A percentile compares a stretch with the other conserved stretches of the same genome.
phyloP scores from a whole-genome alignment of 2,797 vertebrate genomes.

The Sebastes kiyomatsui region DNA sequence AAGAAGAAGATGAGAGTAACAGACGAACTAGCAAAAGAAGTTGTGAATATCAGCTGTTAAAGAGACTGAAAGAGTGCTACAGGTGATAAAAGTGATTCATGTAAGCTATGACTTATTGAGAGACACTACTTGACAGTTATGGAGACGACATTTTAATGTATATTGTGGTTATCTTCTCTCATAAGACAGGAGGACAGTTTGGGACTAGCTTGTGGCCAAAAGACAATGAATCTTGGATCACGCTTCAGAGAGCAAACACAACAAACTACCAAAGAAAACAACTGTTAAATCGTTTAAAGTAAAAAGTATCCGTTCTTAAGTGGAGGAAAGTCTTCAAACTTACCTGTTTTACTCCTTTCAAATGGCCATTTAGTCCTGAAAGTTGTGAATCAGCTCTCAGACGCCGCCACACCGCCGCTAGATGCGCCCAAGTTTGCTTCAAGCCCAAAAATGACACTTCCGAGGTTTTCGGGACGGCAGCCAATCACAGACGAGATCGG shows the following conservation, averaged over 20 bases:
- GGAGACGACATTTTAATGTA: not conserved
- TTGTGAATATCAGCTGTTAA: not conserved
- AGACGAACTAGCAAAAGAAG: not conserved
- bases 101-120: not conserved
- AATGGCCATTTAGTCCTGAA: slow-evolving; percentile 45
- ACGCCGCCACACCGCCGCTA: slow-evolving; percentile 20
- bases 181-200: not conserved
- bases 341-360: slow-evolving; percentile 59
- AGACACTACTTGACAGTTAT: not conserved
- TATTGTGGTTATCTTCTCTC: not conserved
- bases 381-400: slow-evolving; percentile 29
- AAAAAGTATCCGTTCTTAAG: accelerated
- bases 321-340: accelerated
- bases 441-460: slow-evolving; percentile 73
- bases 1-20: slow-evolving; percentile 10
- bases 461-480: slow-evolving; percentile 8
- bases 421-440: slow-evolving; percentile 52
- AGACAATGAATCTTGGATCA: slow-evolving; percentile 52
- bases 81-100: too few relatives aligned
- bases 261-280: not conserved
- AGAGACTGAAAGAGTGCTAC: accelerated
- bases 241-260: not conserved
- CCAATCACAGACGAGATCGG: slow-evolving; percentile 49
- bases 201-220: slow-evolving; percentile 18
- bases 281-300: accelerated